A percentile compares a stretch with the other conserved stretches of the same genome.
Evolutionary conservation across 2,888 invertebrate species (phyloP).

Genomic region (Conchocele bisecta): DNA sequence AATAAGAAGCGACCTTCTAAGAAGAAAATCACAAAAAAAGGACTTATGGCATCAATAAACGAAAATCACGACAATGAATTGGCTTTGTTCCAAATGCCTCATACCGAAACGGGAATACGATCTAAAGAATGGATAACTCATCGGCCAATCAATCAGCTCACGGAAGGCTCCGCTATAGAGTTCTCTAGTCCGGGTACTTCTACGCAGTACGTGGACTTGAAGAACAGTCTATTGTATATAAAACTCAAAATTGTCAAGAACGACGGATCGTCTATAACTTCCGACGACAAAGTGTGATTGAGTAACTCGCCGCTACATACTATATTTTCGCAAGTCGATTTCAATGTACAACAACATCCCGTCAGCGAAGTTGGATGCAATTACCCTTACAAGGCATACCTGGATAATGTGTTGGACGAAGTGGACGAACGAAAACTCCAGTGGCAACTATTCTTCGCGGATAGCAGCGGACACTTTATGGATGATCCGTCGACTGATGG

Average conservation of each 20-base stretch:
- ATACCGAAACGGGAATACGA: neutral
- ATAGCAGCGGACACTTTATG: conserved; percentile 10
- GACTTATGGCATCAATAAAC: too few species aligned
- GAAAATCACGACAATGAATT: conserved; percentile 12
- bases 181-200: conserved; percentile 29
- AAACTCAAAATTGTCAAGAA: neutral
- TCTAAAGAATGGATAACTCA: conserved; percentile 7
- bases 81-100: conserved; percentile 8
- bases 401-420: conserved; percentile 9
- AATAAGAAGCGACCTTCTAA: too few species aligned
- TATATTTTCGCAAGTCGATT: conserved; percentile 23
- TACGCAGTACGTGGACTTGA: too few species aligned
- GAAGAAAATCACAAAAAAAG: too few species aligned
- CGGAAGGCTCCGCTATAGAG: conserved; percentile 18
- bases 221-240: conserved; percentile 10
- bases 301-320: neutral
- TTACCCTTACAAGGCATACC: conserved; percentile 27
- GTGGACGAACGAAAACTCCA: neutral
- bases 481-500: conserved; percentile 23
- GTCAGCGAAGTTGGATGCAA: conserved; percentile 23
- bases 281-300: neutral
- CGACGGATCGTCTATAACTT: neutral
- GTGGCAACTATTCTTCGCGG: conserved; percentile 28
- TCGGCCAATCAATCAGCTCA: conserved; percentile 23
- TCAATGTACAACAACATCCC: conserved; percentile 25